Evolutionary conservation across 2,888 invertebrate species (phyloP), one percentile per base, ranked within the genome.

Genomic region (Melangyna quadrimaculata): DNA sequence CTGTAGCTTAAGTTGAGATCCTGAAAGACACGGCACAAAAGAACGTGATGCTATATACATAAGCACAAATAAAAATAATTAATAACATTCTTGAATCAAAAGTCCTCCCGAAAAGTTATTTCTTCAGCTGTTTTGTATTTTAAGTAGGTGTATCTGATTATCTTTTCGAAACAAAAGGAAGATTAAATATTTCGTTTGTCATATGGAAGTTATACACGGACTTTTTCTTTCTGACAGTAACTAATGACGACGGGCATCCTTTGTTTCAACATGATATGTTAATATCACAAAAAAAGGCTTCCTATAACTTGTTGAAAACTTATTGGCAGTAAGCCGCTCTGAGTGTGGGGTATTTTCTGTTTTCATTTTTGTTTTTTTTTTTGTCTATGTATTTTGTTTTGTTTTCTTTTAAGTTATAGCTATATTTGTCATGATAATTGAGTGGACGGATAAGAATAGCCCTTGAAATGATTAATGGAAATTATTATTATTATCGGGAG

Each of bases 391-490:
- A n/a, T 55, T 32, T 55, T 32, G 9, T 17, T 27, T 19, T 57
- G 5, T 19, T 45, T 45, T 43, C 0, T 27, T 43, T 63, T 17
- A 57, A 57, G 12, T 19, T 24, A 10, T 1, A 10, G 6, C 48
- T 27, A 17, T 45, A 63, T 63, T 24, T 32, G 19, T 27, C 43
- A 24, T 43, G 40, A 35, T 32, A 35, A 65, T 55, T 37, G 17
- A 53, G 48, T 43, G 51, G 37, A 71, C 17, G 22, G 65, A 63
- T 63, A 65, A 14, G 65, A 45, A 65, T 53, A 45, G 61, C 35
- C 73, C 78, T 73, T 78, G 57, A 24, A 35, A 59, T 75, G 83
- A 84, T 79, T 75, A 75, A 79, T 84, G 65, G 74, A 53, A 63
- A 74, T 65, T 45, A 65, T 65, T 45, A 27, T 63, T 63, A 65